Percentiles rank a stretch among this genome's conserved stretches.
Evolutionary conservation across 1,140 invertebrate species (phyloP).

Genomic region (Dreissena rostriformis): DNA sequence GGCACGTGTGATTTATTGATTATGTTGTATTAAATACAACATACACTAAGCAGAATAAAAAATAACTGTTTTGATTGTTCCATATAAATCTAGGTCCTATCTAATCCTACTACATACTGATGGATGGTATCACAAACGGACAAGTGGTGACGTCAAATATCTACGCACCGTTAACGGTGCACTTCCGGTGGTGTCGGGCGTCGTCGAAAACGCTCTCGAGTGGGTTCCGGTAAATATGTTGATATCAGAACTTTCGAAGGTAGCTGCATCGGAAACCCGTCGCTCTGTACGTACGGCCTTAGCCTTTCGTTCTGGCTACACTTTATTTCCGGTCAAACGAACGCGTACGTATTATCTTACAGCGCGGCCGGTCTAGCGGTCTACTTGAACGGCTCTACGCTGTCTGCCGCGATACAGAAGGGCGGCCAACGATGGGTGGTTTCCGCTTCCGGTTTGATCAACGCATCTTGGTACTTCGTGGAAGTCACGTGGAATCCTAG

Average conservation of each 20-base stretch:
- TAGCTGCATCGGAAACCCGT: constrained; percentile 74
- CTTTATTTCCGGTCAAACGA: too few relatives aligned
- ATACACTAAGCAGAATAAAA: too few relatives aligned
- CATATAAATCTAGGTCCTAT: constrained; percentile 69
- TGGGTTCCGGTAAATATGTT: constrained; percentile 70
- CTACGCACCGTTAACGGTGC: constrained; percentile 59
- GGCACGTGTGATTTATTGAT: too few relatives aligned
- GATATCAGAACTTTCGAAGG: constrained; percentile 69
- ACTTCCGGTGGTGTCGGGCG: constrained; percentile 62
- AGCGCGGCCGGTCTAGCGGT: too few relatives aligned
- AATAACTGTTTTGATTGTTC: too few relatives aligned
- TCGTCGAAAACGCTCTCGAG: constrained; percentile 68
- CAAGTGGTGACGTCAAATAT: constrained; percentile 61
- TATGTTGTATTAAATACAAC: too few relatives aligned
- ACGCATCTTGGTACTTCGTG: constrained; percentile 76
- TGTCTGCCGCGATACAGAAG: too few relatives aligned
- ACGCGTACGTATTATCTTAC: too few relatives aligned
- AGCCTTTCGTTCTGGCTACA: too few relatives aligned
- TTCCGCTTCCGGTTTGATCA: constrained; percentile 59
- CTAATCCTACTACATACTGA: constrained; percentile 72
- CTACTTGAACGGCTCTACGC: too few relatives aligned
- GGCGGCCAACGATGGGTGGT: too few relatives aligned
- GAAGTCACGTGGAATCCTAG: constrained; percentile 75
- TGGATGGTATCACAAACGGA: constrained; percentile 67
- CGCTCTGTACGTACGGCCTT: constrained; percentile 65